A percentile compares a stretch with the other conserved stretches of the same genome.
phyloP scores from a whole-genome alignment of 2,113 vertebrate species.

The Serinus canaria region DNA sequence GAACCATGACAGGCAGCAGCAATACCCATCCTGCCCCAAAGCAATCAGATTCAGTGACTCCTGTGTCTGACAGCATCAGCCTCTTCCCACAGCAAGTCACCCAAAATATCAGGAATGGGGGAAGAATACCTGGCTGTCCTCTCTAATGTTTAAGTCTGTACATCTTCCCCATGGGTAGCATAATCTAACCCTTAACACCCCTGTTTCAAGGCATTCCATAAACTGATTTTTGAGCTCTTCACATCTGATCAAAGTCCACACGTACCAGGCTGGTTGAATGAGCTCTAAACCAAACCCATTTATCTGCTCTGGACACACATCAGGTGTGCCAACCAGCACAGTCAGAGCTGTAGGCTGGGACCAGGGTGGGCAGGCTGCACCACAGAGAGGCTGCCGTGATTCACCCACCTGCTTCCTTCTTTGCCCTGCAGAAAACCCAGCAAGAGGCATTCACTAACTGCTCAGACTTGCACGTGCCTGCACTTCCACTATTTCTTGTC shows the following conservation, averaged over 20 bases:
- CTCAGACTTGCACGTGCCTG: background rate
- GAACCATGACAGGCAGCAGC: background rate
- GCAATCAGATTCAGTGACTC: background rate
- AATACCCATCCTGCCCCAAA: background rate
- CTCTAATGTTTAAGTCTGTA: background rate
- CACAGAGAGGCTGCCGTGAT: background rate
- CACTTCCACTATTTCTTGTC: background rate
- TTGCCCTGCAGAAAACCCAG: background rate
- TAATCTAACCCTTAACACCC: background rate
- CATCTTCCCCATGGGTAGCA: background rate
- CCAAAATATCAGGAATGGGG: background rate
- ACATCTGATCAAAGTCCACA: background rate
- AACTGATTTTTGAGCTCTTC: background rate
- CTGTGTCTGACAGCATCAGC: background rate
- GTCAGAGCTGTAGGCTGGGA: background rate
- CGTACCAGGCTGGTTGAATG: fast-evolving
- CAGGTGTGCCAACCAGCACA: background rate
- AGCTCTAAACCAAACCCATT: background rate
- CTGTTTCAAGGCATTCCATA: background rate
- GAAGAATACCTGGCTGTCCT: background rate
- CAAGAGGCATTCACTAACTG: background rate
- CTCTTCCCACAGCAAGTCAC: background rate
- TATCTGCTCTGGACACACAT: background rate
- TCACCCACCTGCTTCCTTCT: background rate
- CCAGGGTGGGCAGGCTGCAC: background rate